Percentiles rank a stretch among this genome's conserved stretches.
Evolutionary conservation across 2,888 invertebrate genomes (phyloP).

Genomic region (Scaptomyza cyrtandrae): DNA sequence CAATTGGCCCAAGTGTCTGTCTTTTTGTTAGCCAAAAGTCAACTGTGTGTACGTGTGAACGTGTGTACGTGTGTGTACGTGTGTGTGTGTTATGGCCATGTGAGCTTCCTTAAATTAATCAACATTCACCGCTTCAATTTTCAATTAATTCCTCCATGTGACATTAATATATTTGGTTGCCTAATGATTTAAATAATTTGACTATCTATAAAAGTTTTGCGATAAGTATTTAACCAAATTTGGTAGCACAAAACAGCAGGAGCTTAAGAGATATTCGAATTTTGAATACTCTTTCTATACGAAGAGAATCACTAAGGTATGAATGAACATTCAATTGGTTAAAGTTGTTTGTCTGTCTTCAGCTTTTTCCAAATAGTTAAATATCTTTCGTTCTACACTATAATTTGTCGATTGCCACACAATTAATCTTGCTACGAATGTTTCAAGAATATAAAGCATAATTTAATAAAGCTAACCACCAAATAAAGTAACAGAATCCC

Average conservation of each 20-base stretch:
- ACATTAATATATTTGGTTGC: constrained; percentile 62
- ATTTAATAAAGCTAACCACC: constrained; percentile 61
- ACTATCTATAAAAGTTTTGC: constrained; percentile 42
- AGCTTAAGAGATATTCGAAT: background rate
- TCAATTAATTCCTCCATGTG: constrained; percentile 66
- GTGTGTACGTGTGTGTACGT: constrained; percentile 8
- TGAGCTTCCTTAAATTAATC: constrained; percentile 77
- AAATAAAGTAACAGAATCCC: constrained; percentile 33
- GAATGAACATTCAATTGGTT: too few relatives aligned
- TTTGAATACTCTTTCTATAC: constrained; percentile 19
- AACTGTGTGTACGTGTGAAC: background rate
- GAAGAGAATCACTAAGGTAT: too few relatives aligned
- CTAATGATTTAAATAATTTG: constrained; percentile 69
- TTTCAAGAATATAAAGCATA: constrained; percentile 59
- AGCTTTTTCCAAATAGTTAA: too few relatives aligned
- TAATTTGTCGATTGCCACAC: background rate
- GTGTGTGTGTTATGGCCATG: constrained; percentile 47
- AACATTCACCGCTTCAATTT: constrained; percentile 69
- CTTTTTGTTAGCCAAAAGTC: background rate
- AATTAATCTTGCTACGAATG: constrained; percentile 17
- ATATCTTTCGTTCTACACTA: background rate
- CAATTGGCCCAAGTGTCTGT: constrained; percentile 47
- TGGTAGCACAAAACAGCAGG: constrained; percentile 24
- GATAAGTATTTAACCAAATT: constrained; percentile 56
- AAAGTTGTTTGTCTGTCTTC: background rate